Percentiles rank a stretch among this genome's conserved stretches.
phyloP scores from a whole-genome alignment of 2,888 invertebrate species.

The Tethea ocularis region DNA sequence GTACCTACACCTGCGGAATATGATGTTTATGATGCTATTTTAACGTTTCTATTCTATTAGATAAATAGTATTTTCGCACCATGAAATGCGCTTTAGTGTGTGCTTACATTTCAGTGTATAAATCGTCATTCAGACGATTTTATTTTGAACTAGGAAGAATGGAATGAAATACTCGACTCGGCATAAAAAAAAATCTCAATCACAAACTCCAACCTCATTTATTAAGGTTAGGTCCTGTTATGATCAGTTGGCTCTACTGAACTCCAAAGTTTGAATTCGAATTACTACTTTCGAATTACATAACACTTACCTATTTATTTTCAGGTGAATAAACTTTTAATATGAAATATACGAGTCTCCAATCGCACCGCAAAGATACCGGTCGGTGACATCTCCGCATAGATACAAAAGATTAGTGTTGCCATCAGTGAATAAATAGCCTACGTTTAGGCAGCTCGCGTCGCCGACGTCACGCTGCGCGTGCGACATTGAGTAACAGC shows the following conservation, averaged over 20 bases:
- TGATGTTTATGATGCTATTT: conserved; percentile 5
- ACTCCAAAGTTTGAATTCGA: too few relatives aligned
- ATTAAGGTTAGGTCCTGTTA: too few relatives aligned
- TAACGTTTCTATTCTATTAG: background rate
- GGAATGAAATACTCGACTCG: too few relatives aligned
- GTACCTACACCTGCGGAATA: conserved; percentile 3
- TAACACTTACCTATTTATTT: too few relatives aligned
- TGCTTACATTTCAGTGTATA: background rate
- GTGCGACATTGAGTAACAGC: conserved; percentile 29
- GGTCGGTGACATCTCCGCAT: background rate
- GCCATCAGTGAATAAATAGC: conserved; percentile 26
- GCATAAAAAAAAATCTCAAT: too few relatives aligned
- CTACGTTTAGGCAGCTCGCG: conserved; percentile 25
- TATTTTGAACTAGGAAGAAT: background rate
- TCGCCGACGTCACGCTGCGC: conserved; percentile 28
- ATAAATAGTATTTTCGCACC: background rate
- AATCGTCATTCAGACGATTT: background rate
- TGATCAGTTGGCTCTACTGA: too few relatives aligned
- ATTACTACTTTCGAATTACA: too few relatives aligned
- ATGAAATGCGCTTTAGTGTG: background rate
- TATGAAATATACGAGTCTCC: too few relatives aligned
- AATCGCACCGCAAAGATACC: background rate
- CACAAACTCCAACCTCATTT: too few relatives aligned
- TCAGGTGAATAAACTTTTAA: too few relatives aligned
- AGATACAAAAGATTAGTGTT: conserved; percentile 24